Evolutionary conservation across 2,113 vertebrate genomes (phyloP).

Genomic region (Anoplopoma fimbria): DNA sequence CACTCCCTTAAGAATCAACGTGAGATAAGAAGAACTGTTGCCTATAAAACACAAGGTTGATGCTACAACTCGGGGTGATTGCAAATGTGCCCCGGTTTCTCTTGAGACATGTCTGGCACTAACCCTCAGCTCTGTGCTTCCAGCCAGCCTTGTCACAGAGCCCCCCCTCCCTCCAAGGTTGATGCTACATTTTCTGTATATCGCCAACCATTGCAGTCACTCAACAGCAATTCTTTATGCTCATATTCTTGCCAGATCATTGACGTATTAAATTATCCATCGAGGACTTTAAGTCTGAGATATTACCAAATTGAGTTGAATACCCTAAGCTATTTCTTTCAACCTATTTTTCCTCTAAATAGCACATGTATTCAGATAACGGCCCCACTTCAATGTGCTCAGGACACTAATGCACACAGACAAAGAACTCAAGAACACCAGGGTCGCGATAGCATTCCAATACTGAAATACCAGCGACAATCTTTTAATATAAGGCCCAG

Average conservation of each 20-base stretch:
- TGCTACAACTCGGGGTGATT: constrained; percentile 85
- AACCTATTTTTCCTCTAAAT: constrained; percentile 16
- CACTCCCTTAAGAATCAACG: not conserved
- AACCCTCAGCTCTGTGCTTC: constrained; percentile 76
- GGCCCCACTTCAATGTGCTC: constrained; percentile 1
- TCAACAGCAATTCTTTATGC: not conserved
- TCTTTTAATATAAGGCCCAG: constrained; percentile 62
- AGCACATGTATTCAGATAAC: not conserved
- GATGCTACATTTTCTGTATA: not conserved
- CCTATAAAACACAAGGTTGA: not conserved
- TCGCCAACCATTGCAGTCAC: not conserved
- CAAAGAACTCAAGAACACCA: constrained; percentile 17
- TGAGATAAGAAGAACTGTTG: not conserved
- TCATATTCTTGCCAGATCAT: not conserved
- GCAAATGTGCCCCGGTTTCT: constrained; percentile 82
- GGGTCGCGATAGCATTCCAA: constrained; percentile 15
- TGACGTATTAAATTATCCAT: constrained; percentile 1
- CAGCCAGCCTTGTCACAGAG: constrained; percentile 76
- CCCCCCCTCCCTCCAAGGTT: no score
- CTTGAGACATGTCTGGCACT: constrained; percentile 81
- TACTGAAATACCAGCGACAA: constrained; percentile 30
- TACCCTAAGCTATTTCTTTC: constrained; percentile 1
- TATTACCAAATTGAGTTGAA: constrained; percentile 25
- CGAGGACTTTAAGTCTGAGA: constrained; percentile 3
- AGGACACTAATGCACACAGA: not conserved